Percentiles rank a stretch among this genome's conserved stretches.
phyloP scores from a whole-genome alignment of 2,888 invertebrate species.

The Lasius platythorax region DNA sequence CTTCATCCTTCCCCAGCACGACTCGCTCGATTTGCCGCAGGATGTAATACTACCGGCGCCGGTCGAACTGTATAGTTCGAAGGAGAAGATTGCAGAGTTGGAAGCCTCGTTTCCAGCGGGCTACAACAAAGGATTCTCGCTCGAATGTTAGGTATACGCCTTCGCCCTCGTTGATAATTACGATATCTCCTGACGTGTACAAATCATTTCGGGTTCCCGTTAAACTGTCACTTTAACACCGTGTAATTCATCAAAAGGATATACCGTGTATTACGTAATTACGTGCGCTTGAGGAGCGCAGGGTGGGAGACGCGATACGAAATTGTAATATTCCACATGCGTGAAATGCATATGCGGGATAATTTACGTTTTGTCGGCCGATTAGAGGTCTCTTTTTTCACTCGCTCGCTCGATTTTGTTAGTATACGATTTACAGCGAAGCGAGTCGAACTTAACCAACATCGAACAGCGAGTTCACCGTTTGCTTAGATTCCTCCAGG shows the following conservation, averaged over 20 bases:
- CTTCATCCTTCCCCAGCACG: constrained; percentile 21
- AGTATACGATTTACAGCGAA: constrained; percentile 34
- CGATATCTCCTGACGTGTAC: constrained; percentile 51
- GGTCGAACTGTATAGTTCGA: constrained; percentile 20
- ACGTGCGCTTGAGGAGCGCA: neutral
- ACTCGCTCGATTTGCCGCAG: constrained; percentile 49
- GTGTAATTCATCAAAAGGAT: constrained; percentile 44
- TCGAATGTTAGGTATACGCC: constrained; percentile 7
- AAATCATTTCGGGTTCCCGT: constrained; percentile 49
- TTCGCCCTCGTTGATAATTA: constrained; percentile 48
- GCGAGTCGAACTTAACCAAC: constrained; percentile 44
- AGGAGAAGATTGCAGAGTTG: constrained; percentile 45
- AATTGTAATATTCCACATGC: constrained; percentile 30
- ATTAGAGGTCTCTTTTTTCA: constrained; percentile 23
- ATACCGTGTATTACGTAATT: constrained; percentile 49
- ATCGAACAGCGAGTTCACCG: constrained; percentile 37
- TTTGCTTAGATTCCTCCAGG: constrained; percentile 53
- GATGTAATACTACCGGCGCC: constrained; percentile 49
- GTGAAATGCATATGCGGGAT: constrained; percentile 9
- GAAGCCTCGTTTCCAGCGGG: constrained; percentile 39
- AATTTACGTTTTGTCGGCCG: constrained; percentile 33
- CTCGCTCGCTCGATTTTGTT: constrained; percentile 30
- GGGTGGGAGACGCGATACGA: neutral
- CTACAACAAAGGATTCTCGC: constrained; percentile 38
- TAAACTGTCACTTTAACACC: constrained; percentile 51